Base-by-base conservation (phyloP, 2,113 vertebrate species). In the Cichladusa arquata region DNA sequence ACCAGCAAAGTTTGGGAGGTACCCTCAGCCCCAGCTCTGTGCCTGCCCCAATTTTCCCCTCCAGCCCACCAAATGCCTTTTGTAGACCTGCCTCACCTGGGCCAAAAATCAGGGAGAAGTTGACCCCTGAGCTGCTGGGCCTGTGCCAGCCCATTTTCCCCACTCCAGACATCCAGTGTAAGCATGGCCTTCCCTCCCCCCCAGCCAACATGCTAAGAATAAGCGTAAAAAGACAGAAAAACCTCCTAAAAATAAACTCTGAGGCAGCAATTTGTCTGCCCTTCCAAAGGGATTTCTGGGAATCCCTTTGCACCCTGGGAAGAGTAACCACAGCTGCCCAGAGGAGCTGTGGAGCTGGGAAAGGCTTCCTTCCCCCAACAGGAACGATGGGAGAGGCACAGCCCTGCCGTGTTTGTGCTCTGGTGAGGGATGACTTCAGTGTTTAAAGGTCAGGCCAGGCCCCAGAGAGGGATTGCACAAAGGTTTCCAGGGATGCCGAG, bases 381-480 rank as follows among this genome's bases (percentile, higher is more conserved):
- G 73, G 72, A 91, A 36, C 3, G 22, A 15, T 4, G 25, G 71
- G 78, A 90, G 81, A 33, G 58, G 88, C 89, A 45, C 7, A 0
- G 66, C 93, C 81, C 66, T 80, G 79, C 60, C 11, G 51, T 84
- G 91, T 95, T 88, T 76, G 86, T 92, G 90, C 66, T 92, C 45
- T 85, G 80, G 7, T 2, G 56, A 80, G 73, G n/a, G 57, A 97
- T 97, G 92, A 97, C 90, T 96, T 97, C 93, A 96, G 92, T 77
- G 57, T 92, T 93, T 86, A 96, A 93, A 96, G 95, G 93, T 96
- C 94, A 88, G 53, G 44, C 66, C 2, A 16, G 85, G 78, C 79
- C 65, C 38, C 12, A 60, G 69, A 62, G 48, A 48, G 60, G 51
- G 65, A 82, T 65, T 88, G 82, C 94, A 90, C 91, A 84, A 95